Conservation (phyloP, 1,140 invertebrate genomes). For the Olivierus martensii region DNA sequence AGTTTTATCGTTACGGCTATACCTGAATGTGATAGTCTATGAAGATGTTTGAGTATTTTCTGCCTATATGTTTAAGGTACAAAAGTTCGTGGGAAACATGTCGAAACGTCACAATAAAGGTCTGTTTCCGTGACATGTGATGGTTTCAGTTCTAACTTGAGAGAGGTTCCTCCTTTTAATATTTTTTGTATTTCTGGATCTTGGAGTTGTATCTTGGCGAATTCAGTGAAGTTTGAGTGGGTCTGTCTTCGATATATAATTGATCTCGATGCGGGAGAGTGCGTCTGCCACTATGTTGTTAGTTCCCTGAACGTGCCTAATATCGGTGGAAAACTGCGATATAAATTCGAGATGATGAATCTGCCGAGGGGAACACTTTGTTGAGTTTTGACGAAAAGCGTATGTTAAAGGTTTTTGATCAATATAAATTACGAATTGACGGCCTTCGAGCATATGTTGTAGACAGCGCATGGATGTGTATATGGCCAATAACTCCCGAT, state of each 20-base stretch:
- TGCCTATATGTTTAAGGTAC: too few relatives aligned
- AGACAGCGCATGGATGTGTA: too few relatives aligned
- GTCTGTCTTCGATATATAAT: neutral
- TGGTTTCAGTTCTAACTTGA: neutral
- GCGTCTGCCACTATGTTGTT: conserved; percentile 22
- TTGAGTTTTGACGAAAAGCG: conserved; percentile 16
- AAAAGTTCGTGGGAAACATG: too few relatives aligned
- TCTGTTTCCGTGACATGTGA: neutral
- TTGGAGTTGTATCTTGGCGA: neutral
- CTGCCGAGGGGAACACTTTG: conserved; percentile 17
- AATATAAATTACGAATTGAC: too few relatives aligned
- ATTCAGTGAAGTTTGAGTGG: too few relatives aligned
- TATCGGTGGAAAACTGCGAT: conserved; percentile 27
- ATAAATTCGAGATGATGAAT: conserved; percentile 28
- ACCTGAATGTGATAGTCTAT: conserved; percentile 23
- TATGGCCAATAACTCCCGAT: too few relatives aligned
- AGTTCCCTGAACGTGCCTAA: conserved; percentile 26
- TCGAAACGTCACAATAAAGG: neutral
- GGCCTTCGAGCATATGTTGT: too few relatives aligned
- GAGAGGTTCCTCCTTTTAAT: neutral
- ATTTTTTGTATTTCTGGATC: neutral
- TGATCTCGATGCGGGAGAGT: neutral
- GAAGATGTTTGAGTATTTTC: conserved; percentile 22
- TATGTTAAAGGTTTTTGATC: conserved; percentile 24
- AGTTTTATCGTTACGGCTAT: conserved; percentile 8